Conservation (phyloP, 2,113 vertebrate species). For the Otis tarda region DNA sequence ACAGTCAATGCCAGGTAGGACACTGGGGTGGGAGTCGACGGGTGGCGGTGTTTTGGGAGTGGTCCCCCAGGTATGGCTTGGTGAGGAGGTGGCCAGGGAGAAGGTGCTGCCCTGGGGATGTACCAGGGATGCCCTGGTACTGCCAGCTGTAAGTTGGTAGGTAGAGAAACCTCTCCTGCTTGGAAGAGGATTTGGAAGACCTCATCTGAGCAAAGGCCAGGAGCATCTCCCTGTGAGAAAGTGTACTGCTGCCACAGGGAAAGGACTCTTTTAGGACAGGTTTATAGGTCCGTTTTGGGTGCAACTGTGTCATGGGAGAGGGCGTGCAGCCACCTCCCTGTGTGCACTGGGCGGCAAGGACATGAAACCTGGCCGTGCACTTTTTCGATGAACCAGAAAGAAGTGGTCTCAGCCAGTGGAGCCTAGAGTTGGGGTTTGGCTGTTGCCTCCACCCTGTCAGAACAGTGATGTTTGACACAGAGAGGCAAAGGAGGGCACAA, state of each 20-base stretch:
- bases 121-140: fast-evolving
- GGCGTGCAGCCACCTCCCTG: fast-evolving
- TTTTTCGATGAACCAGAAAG: neutral
- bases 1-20: constrained; percentile 83
- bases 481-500: neutral
- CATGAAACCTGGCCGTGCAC: fast-evolving
- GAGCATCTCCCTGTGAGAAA: fast-evolving
- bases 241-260: neutral
- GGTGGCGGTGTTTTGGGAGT: fast-evolving
- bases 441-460: neutral
- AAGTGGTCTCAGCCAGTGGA: neutral
- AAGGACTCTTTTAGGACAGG: neutral
- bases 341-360: fast-evolving
- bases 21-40: fast-evolving
- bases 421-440: fast-evolving
- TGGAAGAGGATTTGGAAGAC: neutral
- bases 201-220: neutral
- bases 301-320: neutral
- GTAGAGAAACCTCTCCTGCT: neutral
- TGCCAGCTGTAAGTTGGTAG: fast-evolving
- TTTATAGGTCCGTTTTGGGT: neutral
- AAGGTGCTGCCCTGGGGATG: too few relatives aligned
- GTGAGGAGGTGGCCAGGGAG: fast-evolving
- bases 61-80: fast-evolving
- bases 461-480: neutral